Base-by-base conservation (phyloP, 92 coral and sea anemone species). In the Montipora capitata region DNA sequence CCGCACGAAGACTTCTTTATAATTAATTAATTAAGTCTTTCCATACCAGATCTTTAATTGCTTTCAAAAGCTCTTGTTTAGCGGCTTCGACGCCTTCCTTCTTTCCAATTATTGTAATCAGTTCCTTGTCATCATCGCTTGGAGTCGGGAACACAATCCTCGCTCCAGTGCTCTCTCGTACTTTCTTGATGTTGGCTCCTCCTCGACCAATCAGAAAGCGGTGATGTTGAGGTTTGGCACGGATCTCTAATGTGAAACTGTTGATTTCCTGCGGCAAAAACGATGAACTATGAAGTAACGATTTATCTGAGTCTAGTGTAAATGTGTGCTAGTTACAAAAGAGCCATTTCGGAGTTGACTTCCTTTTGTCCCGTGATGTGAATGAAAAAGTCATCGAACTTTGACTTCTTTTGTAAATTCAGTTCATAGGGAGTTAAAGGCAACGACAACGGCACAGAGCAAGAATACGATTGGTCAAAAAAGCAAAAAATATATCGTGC, bases 131-230 rank as follows among this genome's bases (percentile, higher is more conserved):
- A 1, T 98, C 98, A 59, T 98, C 99, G 13, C 91, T 93, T 59
- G 93, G 86, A 2, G 98, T 90, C 1, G 99, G 99, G 87, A 98
- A 98, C 67, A 98, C 95, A 72, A 98, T 91, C 44, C 99, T 92
- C 3, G 99, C 99, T 7, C 99, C 99, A 10, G 99, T 98, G 56
- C 96, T 92, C 81, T 98, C 99, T 14, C 99, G 99, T 59, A 98
- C 99, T 83, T 98, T 98, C 74, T 97, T 94, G 62, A 98, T 98
- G 72, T 89, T 96, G 39, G 95, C 89, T 12, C 99, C 99, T 12
- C 99, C 99, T 12, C 99, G 95, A 6, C 99, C 99, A 77, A 96
- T 98, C 95, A 98, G 87, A 91, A 98, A 98, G 3, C 99, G 91
- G 85, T 98, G 99, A 69, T 98, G 98, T 64, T 98, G 98, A 9